phyloP scores from a whole-genome alignment of 2,888 invertebrate species.

The Drosophila niveifrons region DNA sequence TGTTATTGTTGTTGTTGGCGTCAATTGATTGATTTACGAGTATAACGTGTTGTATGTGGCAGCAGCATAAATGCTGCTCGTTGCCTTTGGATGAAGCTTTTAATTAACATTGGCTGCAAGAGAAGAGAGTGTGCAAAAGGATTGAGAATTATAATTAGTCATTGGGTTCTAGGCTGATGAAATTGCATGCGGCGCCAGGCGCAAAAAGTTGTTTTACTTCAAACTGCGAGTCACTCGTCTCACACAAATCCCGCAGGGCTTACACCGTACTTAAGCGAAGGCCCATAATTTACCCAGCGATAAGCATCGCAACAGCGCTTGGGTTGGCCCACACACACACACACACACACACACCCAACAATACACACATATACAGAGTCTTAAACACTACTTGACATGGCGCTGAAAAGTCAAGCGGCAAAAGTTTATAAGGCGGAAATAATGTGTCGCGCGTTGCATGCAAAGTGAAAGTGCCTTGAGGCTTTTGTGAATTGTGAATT shows the following conservation, averaged over 20 bases:
- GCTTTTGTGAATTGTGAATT: constrained; percentile 30
- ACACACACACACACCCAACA: constrained; percentile 10
- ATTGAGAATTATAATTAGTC: constrained; percentile 66
- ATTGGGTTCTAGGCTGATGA: constrained; percentile 43
- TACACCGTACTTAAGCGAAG: constrained; percentile 62
- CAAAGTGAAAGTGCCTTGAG: constrained; percentile 44
- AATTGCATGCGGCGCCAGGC: constrained; percentile 29
- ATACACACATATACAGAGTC: neutral
- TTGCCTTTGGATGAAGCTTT: constrained; percentile 27
- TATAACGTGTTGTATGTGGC: neutral
- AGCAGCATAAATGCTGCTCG: constrained; percentile 11
- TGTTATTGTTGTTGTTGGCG: constrained; percentile 11
- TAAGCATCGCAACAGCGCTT: constrained; percentile 63
- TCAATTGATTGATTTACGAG: constrained; percentile 62
- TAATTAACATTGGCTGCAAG: constrained; percentile 65
- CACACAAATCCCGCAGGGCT: constrained; percentile 40
- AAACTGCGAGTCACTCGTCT: constrained; percentile 19
- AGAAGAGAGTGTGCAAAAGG: constrained; percentile 14
- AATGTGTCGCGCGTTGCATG: constrained; percentile 74
- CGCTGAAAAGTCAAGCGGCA: constrained; percentile 65
- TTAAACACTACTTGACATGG: constrained; percentile 32
- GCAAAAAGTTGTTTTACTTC: neutral
- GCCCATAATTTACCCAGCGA: constrained; percentile 69
- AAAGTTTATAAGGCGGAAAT: constrained; percentile 78
- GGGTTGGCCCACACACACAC: constrained; percentile 30